Evolutionary conservation across 1,140 invertebrate species (phyloP).

Genomic region (Zaprionus gabonicus): DNA sequence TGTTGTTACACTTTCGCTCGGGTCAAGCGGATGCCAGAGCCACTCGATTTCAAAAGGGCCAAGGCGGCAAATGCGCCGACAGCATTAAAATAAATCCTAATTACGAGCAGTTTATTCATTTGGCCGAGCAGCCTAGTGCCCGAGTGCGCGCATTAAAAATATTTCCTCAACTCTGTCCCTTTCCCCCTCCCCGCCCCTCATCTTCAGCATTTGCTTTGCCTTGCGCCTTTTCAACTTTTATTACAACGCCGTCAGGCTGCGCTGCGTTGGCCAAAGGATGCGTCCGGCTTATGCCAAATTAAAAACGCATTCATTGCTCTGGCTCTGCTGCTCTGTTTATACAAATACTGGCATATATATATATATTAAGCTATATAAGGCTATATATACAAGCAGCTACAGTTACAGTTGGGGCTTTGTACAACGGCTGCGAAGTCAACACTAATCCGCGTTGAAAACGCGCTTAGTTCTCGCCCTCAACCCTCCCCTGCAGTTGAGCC

Average conservation of each 20-base stretch:
- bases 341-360: neutral
- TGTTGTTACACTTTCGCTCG: slow-evolving; percentile 59
- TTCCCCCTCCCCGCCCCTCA: too few species aligned
- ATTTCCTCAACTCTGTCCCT: slow-evolving; percentile 21
- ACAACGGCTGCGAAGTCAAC: slow-evolving; percentile 27
- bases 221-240: slow-evolving; percentile 61
- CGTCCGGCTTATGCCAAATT: slow-evolving; percentile 72
- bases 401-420: slow-evolving; percentile 14
- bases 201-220: neutral
- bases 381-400: neutral
- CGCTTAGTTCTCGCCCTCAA: slow-evolving; percentile 39
- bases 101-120: slow-evolving; percentile 78
- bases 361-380: neutral
- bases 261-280: slow-evolving; percentile 50
- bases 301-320: slow-evolving; percentile 77
- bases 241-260: slow-evolving; percentile 36
- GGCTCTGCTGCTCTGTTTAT: slow-evolving; percentile 34
- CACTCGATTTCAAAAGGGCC: slow-evolving; percentile 40
- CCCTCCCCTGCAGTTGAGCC: slow-evolving; percentile 6
- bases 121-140: slow-evolving; percentile 42
- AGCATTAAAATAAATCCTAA: slow-evolving; percentile 80
- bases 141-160: slow-evolving; percentile 64
- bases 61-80: slow-evolving; percentile 37
- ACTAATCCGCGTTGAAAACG: slow-evolving; percentile 44
- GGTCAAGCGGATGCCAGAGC: slow-evolving; percentile 50